These are phyloP conservation scores for Apistogramma diplotaenia DNA, from an alignment of 2,113 vertebrate genomes.

Conservation along the genomic window DNA sequence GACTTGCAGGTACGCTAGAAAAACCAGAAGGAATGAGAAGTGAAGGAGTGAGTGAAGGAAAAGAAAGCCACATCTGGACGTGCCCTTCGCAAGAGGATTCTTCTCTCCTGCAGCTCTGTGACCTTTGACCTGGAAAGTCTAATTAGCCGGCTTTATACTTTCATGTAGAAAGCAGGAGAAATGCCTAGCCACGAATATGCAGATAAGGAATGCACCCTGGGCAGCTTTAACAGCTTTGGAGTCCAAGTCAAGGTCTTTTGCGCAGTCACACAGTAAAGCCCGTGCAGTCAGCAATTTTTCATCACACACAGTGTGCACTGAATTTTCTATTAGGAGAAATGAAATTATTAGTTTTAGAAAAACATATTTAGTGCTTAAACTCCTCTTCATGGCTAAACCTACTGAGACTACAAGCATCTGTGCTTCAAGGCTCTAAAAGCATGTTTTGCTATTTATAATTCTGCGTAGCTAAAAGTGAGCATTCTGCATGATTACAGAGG, in stretches of 20 bases:
- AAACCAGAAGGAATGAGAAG: constrained; percentile 5
- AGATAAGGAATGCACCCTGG: constrained; percentile 60
- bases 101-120: constrained; percentile 46
- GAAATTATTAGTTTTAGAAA: not conserved
- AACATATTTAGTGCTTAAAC: not conserved
- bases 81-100: constrained; percentile 57
- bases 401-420: not conserved
- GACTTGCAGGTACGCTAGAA: constrained; percentile 1
- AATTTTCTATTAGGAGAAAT: not conserved
- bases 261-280: constrained; percentile 24
- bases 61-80: constrained; percentile 48
- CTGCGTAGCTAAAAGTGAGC: not conserved
- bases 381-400: not conserved
- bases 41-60: constrained; percentile 8
- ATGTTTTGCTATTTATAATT: not conserved
- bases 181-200: constrained; percentile 68
- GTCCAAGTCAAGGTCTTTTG: constrained; percentile 64
- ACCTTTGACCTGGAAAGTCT: constrained; percentile 63
- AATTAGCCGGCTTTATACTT: constrained; percentile 63
- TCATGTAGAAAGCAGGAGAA: constrained; percentile 62
- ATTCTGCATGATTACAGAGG: not conserved
- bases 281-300: constrained; percentile 47
- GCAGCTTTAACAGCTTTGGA: constrained; percentile 31
- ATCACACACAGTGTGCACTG: not conserved
- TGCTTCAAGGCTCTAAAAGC: not conserved